Base-by-base conservation (phyloP, 2,113 vertebrate species). In the Actinemys pallida region DNA sequence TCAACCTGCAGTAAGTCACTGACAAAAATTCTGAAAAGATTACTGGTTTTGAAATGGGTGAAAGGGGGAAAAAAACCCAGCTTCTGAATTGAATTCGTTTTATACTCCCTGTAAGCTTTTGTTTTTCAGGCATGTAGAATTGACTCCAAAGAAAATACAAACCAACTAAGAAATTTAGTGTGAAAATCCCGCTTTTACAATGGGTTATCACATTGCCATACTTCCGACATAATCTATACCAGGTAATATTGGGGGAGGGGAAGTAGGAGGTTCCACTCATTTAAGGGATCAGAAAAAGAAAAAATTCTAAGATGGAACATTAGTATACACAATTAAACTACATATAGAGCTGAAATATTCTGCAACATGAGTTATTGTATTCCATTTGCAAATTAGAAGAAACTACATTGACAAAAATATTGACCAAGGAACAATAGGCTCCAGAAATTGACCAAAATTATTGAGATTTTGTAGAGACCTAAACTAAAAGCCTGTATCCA, bases 251-350 rank as follows among this genome's bases (percentile, higher is more conserved):
- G 52, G 35, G 17, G 27, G 65, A 87, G 72, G 24, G 12, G 52
- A 39, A 83, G 5, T 31, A 69, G 42, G 27, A n/a, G 45, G 16
- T 57, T 17, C 11, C 20, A 62, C 14, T 59, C 69, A 52, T 72
- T 87, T 84, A 83, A 54, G 59, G 39, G 25, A 83, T 92, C 42
- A 27, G 50, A 95, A 92, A 95, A 94, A 11, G 84, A 50, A 50
- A 94, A 11, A 86, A 49, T 59, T 93, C 86, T 81, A 90, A 88
- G 53, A 86, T 83, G 88, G 88, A 88, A 87, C 91, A 92, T 88
- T 78, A 88, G 92, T 80, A 90, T 87, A 84, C 93, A 79, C 96
- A 97, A 96, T 95, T 96, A 96, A 96, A 84, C 88, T 88, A 81
- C 65, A 75, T 35, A 72, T 27, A 88, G 56, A 96, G 83, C 25